Evolutionary conservation across 2,797 vertebrate species (phyloP).

Genomic region (Oryzias sinensis): DNA sequence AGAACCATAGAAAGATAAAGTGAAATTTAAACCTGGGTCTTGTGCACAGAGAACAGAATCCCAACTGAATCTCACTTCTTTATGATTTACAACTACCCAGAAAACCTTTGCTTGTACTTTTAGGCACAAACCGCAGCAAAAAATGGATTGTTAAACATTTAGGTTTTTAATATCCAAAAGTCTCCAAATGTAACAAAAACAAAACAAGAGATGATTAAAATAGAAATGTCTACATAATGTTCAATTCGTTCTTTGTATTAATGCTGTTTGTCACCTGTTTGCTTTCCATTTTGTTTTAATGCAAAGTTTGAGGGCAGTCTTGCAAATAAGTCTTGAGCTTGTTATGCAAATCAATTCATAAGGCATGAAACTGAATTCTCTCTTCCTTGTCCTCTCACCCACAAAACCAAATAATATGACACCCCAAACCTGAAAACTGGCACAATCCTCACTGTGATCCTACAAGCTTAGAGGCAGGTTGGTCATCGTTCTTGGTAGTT

Average conservation of each 20-base stretch:
- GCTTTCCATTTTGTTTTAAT: conserved; percentile 52
- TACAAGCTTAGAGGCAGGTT: conserved; percentile 17
- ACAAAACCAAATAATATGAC: conserved; percentile 37
- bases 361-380: conserved; percentile 65
- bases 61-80: conserved; percentile 49
- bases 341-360: conserved; percentile 54
- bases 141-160: no score
- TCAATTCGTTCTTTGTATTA: conserved; percentile 13
- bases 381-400: conserved; percentile 31
- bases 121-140: conserved; percentile 33
- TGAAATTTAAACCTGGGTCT: conserved; percentile 64
- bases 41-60: conserved; percentile 56
- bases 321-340: conserved; percentile 56
- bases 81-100: conserved; percentile 51
- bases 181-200: not conserved
- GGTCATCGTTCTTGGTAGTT: not conserved
- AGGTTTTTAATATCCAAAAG: conserved; percentile 28
- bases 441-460: conserved; percentile 35
- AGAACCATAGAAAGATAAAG: conserved; percentile 59
- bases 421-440: conserved; percentile 33
- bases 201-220: not conserved
- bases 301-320: conserved; percentile 52
- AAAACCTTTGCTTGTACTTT: conserved; percentile 42
- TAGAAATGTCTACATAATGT: not conserved
- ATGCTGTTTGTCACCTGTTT: conserved; percentile 12